Conservation (phyloP, 2,888 invertebrate genomes). For the Odontomyia ornata region DNA sequence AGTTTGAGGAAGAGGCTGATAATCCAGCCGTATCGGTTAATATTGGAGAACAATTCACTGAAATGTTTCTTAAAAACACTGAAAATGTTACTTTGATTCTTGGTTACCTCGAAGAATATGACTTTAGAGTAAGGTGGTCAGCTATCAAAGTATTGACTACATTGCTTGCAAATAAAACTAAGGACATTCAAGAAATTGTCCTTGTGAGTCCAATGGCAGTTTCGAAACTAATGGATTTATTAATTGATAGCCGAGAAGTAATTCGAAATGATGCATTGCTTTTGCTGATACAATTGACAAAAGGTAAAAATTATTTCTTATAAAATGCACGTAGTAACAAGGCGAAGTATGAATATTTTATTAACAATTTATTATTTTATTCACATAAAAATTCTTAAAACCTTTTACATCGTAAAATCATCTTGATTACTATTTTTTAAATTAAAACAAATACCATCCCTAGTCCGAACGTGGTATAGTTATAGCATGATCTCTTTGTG, state of each 20-base stretch:
- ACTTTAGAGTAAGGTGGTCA: slow-evolving; percentile 91
- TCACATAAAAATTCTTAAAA: too few relatives aligned
- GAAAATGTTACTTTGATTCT: slow-evolving; percentile 85
- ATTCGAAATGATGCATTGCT: slow-evolving; percentile 94
- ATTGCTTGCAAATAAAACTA: slow-evolving; percentile 84
- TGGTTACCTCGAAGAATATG: slow-evolving; percentile 90
- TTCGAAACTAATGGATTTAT: slow-evolving; percentile 95
- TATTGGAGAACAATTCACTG: slow-evolving; percentile 93
- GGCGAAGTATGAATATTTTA: too few relatives aligned
- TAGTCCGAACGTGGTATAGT: too few relatives aligned
- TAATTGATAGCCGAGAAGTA: slow-evolving; percentile 93
- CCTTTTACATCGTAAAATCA: too few relatives aligned
- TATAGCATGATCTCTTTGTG: too few relatives aligned
- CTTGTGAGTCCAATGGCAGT: slow-evolving; percentile 95
- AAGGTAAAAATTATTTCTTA: slow-evolving; percentile 53
- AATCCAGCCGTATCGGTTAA: slow-evolving; percentile 72
- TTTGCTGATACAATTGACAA: slow-evolving; percentile 89
- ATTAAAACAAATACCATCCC: too few relatives aligned
- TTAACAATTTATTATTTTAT: too few relatives aligned
- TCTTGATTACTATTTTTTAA: too few relatives aligned
- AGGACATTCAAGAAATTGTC: slow-evolving; percentile 87
- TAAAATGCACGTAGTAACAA: too few relatives aligned
- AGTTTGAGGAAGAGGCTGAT: slow-evolving; percentile 83
- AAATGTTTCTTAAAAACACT: slow-evolving; percentile 92
- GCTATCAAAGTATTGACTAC: slow-evolving; percentile 89